These are phyloP conservation scores for Rousettus leschenaultii DNA, from an alignment of 2,113 vertebrate genomes.

Conservation along the genomic window DNA sequence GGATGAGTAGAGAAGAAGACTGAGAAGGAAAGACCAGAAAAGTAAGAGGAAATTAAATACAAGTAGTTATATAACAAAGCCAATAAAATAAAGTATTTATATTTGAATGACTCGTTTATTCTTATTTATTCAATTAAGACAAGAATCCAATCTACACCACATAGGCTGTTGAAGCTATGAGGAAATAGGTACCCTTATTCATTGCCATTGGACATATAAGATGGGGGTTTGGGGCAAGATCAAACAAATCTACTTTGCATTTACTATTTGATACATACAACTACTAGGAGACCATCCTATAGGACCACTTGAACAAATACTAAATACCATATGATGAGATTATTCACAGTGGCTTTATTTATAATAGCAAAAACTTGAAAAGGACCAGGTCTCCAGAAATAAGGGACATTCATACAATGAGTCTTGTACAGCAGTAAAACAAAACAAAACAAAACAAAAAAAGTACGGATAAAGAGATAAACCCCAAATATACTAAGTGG, in stretches of 20 bases:
- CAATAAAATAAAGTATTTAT: background rate
- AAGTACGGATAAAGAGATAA: background rate
- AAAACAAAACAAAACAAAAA: background rate
- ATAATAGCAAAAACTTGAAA: background rate
- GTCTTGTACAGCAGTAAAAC: background rate
- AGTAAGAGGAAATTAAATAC: background rate
- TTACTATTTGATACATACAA: background rate
- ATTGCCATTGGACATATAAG: background rate
- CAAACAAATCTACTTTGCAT: background rate
- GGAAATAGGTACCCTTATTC: background rate
- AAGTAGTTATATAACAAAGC: background rate
- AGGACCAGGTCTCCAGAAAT: background rate
- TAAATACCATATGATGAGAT: background rate
- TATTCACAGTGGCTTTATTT: background rate
- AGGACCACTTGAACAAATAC: background rate
- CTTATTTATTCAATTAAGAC: background rate
- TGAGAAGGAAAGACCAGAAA: background rate
- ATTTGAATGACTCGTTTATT: background rate
- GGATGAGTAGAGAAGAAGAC: background rate
- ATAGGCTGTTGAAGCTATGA: background rate
- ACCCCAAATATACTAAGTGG: background rate
- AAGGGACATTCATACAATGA: background rate
- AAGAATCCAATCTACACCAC: background rate
- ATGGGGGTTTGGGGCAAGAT: background rate
- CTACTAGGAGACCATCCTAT: background rate